Conservation (phyloP, 1,140 invertebrate species). For the Limonius californicus region DNA sequence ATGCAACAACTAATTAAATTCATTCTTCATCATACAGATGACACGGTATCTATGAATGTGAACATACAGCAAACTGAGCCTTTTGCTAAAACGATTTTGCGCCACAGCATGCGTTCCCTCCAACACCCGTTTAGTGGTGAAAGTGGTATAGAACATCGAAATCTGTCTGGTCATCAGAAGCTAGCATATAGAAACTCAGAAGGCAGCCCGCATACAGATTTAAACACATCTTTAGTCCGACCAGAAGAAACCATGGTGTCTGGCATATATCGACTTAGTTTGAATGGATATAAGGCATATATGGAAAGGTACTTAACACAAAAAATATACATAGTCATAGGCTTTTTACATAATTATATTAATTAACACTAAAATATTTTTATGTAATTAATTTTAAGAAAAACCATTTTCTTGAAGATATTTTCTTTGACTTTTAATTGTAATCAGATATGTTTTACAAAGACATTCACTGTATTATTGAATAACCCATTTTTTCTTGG, state of each 20-base stretch:
- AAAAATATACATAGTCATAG: background rate
- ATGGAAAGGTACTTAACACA: conserved; percentile 34
- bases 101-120: conserved; percentile 40
- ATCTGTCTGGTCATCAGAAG: conserved; percentile 21
- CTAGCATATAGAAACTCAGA: conserved; percentile 33
- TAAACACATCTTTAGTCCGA: background rate
- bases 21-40: conserved; percentile 30
- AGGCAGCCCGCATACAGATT: conserved; percentile 22
- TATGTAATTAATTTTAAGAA: no score
- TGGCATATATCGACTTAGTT: conserved; percentile 36
- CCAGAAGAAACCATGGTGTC: background rate
- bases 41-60: conserved; percentile 35
- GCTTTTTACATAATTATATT: no score
- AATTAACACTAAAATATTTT: no score
- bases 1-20: background rate
- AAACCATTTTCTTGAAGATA: no score
- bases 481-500: no score
- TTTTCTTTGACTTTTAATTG: no score
- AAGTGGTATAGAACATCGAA: conserved; percentile 23
- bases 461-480: no score
- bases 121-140: conserved; percentile 30
- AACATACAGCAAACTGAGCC: conserved; percentile 28
- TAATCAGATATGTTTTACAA: no score
- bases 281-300: conserved; percentile 39
- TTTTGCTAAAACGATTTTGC: conserved; percentile 36